These are phyloP conservation scores for Drosophila infuscata DNA, from an alignment of 2,888 invertebrate genomes.

Conservation along the genomic window DNA sequence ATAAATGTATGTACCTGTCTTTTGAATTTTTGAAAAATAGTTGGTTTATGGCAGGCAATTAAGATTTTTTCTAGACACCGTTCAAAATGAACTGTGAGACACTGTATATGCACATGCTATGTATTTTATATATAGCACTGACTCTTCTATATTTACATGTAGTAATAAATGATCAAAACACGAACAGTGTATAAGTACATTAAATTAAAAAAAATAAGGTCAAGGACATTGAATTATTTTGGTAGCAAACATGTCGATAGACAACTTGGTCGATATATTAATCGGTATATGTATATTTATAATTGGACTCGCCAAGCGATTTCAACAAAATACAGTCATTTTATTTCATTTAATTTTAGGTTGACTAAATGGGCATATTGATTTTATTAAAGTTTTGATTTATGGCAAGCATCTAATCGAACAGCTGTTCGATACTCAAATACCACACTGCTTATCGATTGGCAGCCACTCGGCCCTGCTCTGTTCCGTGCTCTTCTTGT, in stretches of 20 bases:
- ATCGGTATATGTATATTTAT: not conserved
- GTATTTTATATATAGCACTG: slow-evolving; percentile 16
- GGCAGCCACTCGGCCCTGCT: slow-evolving; percentile 12
- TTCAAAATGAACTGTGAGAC: too few species aligned
- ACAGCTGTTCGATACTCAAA: slow-evolving; percentile 38
- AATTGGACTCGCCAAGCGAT: not conserved
- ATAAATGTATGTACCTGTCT: too few species aligned
- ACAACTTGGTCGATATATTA: not conserved
- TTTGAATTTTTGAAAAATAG: too few species aligned
- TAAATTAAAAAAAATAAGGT: not conserved
- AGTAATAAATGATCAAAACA: slow-evolving; percentile 50
- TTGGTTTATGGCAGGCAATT: too few species aligned
- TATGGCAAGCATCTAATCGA: not conserved
- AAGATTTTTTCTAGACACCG: too few species aligned
- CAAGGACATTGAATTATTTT: slow-evolving; percentile 3
- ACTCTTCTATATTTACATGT: slow-evolving; percentile 38
- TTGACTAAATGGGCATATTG: not conserved
- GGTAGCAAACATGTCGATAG: not conserved
- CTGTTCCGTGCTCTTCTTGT: slow-evolving; percentile 20
- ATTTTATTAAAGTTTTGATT: not conserved
- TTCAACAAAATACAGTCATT: too few species aligned
- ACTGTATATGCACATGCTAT: not conserved
- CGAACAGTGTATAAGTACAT: not conserved
- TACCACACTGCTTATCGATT: slow-evolving; percentile 47
- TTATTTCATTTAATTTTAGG: not conserved